Base-by-base conservation (phyloP, 2,113 vertebrate genomes). In the Oncorhynchus clarkii region DNA sequence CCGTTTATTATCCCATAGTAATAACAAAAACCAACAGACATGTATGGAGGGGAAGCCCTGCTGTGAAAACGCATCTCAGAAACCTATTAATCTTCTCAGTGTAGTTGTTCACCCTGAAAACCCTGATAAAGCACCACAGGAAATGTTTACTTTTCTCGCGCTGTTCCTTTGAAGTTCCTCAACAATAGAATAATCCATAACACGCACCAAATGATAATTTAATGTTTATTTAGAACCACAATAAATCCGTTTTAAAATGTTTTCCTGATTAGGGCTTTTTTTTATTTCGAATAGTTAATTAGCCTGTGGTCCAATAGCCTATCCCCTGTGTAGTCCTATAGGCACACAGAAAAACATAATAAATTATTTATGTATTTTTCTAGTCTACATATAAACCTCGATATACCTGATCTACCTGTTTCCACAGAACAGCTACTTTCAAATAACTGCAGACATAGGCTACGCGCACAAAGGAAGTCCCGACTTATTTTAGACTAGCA, bases 21-120 rank as follows among this genome's bases (percentile, higher is more conserved):
- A 91, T 91, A 90, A 89, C 85, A 90, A 92, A 45, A 90, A 91
- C 90, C 92, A 93, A 92, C 90, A 91, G 82, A 88, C 87, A 82
- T 72, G 84, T 84, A 86, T 45, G 39, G 80, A 34, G 86, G 84
- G 89, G 89, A 80, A 89, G 81, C 86, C 91, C 91, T 82, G 85
- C 88, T 86, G 92, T 62, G 85, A 79, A 76, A 87, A 92, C 80
- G 87, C 87, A 89, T 85, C 89, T 91, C 88, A 85, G 84, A 92
- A 89, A 88, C 82, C 89, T 87, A 93, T 92, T 91, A 88, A 92
- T 92, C 89, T 91, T 86, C 83, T 88, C 85, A 82, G 81, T 88
- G 85, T 82, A 89, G 89, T 88, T 90, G 88, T 89, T 92, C 89
- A 89, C 87, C 88, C 87, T 90, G 92, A 92, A 91, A 90, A 90